Evolutionary conservation across 2,888 invertebrate species (phyloP).

Genomic region (Argyra leucocephala): DNA sequence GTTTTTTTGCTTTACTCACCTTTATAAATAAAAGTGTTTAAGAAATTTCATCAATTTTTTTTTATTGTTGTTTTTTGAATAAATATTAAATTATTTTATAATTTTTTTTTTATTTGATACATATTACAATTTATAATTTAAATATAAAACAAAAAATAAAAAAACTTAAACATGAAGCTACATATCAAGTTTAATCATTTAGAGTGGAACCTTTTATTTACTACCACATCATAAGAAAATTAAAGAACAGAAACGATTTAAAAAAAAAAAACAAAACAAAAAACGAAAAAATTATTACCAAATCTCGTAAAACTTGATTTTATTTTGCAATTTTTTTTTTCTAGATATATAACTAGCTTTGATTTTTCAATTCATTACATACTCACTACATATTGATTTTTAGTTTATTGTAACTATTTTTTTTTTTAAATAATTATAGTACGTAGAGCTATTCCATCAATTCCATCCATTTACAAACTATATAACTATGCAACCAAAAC

Average conservation of each 20-base stretch:
- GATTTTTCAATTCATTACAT: not conserved
- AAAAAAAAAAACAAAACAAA: no score
- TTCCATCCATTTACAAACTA: no score
- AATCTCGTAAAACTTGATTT: slow-evolving; percentile 1
- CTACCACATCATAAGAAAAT: not conserved
- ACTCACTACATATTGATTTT: not conserved
- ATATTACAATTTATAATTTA: no score
- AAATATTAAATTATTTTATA: no score
- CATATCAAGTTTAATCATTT: not conserved
- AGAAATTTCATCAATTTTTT: no score
- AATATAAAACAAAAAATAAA: no score
- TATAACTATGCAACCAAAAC: not conserved
- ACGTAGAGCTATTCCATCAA: no score
- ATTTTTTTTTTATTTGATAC: no score
- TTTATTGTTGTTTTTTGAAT: no score
- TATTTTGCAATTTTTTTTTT: not conserved
- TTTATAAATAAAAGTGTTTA: no score
- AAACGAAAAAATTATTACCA: not conserved
- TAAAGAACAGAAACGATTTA: not conserved
- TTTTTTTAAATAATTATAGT: not conserved
- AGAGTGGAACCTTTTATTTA: not conserved
- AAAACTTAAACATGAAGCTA: no score
- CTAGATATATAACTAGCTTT: not conserved
- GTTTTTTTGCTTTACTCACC: no score
- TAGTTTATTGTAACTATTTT: not conserved